phyloP scores from a whole-genome alignment of 2,113 vertebrate genomes.

The Indri indri region DNA sequence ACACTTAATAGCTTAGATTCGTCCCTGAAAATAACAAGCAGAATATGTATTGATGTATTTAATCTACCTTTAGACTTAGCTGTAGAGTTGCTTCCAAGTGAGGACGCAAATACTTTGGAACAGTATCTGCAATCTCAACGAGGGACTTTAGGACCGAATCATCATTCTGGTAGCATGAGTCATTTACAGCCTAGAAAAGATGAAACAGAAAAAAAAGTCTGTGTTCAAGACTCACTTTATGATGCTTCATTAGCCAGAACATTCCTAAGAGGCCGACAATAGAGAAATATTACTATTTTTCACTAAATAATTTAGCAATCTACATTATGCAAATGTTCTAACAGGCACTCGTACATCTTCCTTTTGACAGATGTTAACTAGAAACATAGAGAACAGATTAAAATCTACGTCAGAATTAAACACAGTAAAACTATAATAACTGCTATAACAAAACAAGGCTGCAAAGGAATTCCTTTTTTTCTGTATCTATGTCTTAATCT shows the following conservation, averaged over 20 bases:
- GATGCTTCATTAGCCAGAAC: background rate
- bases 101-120: slow-evolving; percentile 96
- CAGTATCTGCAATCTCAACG: slow-evolving; percentile 97
- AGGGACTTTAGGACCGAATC: slow-evolving; percentile 98
- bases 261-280: background rate
- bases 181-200: slow-evolving; percentile 92
- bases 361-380: background rate
- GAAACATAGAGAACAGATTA: background rate
- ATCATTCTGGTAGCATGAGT: slow-evolving; percentile 96
- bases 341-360: background rate
- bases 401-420: background rate
- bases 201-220: background rate
- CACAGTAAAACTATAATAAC: background rate
- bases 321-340: background rate
- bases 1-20: background rate
- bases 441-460: background rate
- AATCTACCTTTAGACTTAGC: slow-evolving; percentile 94
- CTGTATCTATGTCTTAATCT: background rate
- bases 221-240: background rate
- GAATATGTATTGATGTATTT: background rate
- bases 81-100: slow-evolving; percentile 96
- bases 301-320: background rate
- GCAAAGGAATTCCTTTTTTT: background rate
- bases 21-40: background rate
- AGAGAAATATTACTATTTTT: background rate